These are phyloP conservation scores for Bovichtus variegatus DNA, from an alignment of 2,797 vertebrate species.

Conservation along the genomic window DNA sequence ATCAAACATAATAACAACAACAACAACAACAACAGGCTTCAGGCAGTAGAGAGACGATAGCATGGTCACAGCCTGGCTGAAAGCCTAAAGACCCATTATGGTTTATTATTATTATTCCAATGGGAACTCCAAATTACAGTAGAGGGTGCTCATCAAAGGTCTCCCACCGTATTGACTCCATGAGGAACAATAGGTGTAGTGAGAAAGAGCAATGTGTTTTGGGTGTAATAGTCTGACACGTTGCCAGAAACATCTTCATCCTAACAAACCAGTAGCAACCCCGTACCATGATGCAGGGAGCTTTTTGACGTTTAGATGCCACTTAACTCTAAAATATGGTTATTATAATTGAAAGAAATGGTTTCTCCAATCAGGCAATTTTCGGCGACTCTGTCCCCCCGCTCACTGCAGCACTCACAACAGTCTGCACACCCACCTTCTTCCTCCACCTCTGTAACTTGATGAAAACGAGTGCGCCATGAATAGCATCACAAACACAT, in stretches of 20 bases:
- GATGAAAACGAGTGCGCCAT: constrained; percentile 64
- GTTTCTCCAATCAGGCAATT: neutral
- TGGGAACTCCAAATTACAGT: neutral
- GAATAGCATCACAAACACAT: constrained; percentile 33
- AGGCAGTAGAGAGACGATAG: neutral
- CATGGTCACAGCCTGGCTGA: neutral
- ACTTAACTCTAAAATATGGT: neutral
- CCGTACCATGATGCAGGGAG: neutral
- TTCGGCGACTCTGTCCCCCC: constrained; percentile 12
- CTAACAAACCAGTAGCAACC: constrained; percentile 15
- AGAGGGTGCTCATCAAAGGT: neutral
- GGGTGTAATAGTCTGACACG: constrained; percentile 63
- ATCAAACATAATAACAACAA: constrained; percentile 31
- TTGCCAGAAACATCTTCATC: constrained; percentile 54
- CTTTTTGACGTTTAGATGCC: neutral
- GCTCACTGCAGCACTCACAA: constrained; percentile 64
- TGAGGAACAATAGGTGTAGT: constrained; percentile 55
- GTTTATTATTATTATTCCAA: neutral
- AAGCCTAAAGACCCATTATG: neutral
- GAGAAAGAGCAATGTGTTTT: constrained; percentile 29
- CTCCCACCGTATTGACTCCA: constrained; percentile 11
- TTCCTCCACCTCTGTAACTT: constrained; percentile 74
- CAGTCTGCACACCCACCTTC: constrained; percentile 75
- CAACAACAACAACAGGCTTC: neutral
- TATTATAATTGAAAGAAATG: neutral